Conservation (phyloP, 2,797 vertebrate species). For the Otus scops region DNA sequence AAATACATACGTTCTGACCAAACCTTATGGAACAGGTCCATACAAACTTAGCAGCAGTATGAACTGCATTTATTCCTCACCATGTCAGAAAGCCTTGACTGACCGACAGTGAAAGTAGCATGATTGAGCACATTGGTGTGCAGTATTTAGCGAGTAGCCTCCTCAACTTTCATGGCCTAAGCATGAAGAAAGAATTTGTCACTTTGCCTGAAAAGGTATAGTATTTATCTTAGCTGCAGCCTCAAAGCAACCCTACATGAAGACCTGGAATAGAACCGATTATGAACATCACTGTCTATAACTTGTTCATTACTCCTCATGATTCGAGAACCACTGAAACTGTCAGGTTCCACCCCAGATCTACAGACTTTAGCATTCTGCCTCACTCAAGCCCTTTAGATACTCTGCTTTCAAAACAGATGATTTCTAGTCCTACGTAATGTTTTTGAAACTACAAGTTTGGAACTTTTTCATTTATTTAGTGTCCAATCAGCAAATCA, state of each 20-base stretch:
- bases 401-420: neutral
- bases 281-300: neutral
- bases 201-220: no score
- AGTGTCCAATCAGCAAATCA: neutral
- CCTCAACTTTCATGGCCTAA: no score
- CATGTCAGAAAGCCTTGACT: neutral
- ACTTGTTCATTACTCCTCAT: neutral
- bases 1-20: neutral
- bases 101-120: neutral
- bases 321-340: neutral
- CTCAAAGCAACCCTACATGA: neutral
- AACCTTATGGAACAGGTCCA: neutral
- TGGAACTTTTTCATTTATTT: neutral
- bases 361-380: neutral
- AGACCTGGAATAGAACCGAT: neutral
- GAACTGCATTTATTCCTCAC: neutral
- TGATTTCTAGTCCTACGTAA: neutral
- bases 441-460: neutral
- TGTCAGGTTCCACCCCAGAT: neutral
- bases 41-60: neutral
- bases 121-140: accelerated
- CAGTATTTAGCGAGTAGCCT: no score
- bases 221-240: neutral
- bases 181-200: no score
- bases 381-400: neutral